Evolutionary conservation across 2,113 vertebrate genomes (phyloP), one percentile per base, ranked within the genome.

Genomic region (Excalfactoria chinensis): DNA sequence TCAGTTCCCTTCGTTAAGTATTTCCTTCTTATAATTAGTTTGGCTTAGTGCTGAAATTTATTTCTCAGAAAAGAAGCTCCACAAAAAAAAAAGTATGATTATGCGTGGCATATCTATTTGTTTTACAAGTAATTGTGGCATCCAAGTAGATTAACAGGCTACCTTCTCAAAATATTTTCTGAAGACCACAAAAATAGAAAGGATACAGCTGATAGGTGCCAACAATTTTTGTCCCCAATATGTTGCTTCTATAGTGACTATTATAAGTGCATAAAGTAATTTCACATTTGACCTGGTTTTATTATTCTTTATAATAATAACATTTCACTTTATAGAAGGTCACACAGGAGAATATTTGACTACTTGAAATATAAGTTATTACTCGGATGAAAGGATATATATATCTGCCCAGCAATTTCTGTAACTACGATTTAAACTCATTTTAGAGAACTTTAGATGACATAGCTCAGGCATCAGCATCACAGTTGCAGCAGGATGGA

Each of bases 121-220:
- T 49, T 82, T 68, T 15, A 6, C 46, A 66, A 56, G 26, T 21
- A 12, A 60, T 25, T 17, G 37, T 84, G 51, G 37, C 43, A 88
- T 84, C 53, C 37, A 63, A 92, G 25, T 30, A 84, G 69, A 60
- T 68, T 44, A 80, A 13, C 44, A 84, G 14, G 26, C 41, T 62
- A 49, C 49, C 35, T 91, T 70, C 69, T 93, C 32, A 77, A 56
- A 92, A 81, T 37, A 19, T 76, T 88, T 70, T 44, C 46, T 92
- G 11, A 28, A 44, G 22, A 43, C 78, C 53, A n/a, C 11, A 17
- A 35, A 28, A 64, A 32, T 13, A 74, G 34, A 71, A 81, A 49
- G 43, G 58, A 56, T 63, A 60, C 19, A 69, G 34, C 71, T 76
- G 51, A 91, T 8, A 88, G 56, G n/a, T 66, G 74, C 10, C 34